These are phyloP conservation scores for Formica exsecta DNA, from an alignment of 1,140 invertebrate genomes.

Conservation along the genomic window DNA sequence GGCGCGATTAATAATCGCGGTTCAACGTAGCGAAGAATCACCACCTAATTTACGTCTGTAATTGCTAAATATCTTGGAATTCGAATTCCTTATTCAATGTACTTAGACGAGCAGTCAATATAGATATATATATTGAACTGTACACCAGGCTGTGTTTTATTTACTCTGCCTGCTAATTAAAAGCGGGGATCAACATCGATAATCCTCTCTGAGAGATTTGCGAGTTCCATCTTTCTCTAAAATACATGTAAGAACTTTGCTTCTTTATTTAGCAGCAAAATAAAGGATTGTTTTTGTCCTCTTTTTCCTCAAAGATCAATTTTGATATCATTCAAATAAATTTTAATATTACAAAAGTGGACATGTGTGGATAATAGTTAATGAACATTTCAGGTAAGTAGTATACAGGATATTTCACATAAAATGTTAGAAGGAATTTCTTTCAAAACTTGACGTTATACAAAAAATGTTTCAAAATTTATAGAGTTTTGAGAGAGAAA, in stretches of 20 bases:
- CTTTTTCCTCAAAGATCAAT: conserved; percentile 29
- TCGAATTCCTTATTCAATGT: conserved; percentile 84
- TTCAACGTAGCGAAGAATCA: conserved; percentile 73
- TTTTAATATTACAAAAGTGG: neutral
- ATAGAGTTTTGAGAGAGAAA: too few species aligned
- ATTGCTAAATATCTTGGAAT: conserved; percentile 84
- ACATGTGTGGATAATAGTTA: too few species aligned
- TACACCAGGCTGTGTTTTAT: conserved; percentile 64
- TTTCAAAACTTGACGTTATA: too few species aligned
- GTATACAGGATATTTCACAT: neutral
- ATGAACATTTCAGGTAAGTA: neutral
- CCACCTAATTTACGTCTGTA: conserved; percentile 82
- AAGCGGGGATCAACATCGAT: neutral
- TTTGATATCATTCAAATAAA: neutral
- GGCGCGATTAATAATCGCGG: conserved; percentile 35
- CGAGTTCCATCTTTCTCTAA: too few species aligned
- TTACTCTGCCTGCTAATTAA: conserved; percentile 23
- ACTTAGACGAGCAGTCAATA: conserved; percentile 86
- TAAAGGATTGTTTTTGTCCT: neutral
- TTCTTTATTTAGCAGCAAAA: neutral
- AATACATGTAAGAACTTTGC: too few species aligned
- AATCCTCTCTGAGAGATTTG: neutral
- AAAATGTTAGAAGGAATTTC: too few species aligned
- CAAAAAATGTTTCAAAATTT: too few species aligned
- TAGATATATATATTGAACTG: conserved; percentile 83